A percentile compares a stretch with the other conserved stretches of the same genome.
Conservation (phyloP, 2,888 invertebrate species). For the Nipponacmea schrenckii region DNA sequence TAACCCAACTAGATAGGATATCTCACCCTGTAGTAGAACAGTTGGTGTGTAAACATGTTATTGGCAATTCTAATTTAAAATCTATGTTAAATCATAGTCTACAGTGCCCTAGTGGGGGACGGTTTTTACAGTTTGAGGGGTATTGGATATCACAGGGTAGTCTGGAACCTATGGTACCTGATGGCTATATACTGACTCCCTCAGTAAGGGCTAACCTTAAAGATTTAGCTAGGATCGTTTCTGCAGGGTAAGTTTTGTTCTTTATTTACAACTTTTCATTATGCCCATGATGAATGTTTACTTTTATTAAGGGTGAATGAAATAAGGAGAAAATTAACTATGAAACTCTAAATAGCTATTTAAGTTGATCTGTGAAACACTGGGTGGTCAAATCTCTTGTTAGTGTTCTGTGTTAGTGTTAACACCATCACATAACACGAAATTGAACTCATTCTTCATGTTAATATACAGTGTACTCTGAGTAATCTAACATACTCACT, state of each 20-base stretch:
- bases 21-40: conserved; percentile 85
- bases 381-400: too few relatives aligned
- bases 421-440: too few relatives aligned
- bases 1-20: conserved; percentile 90
- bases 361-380: too few relatives aligned
- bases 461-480: too few relatives aligned
- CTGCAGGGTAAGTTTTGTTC: conserved; percentile 79
- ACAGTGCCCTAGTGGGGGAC: conserved; percentile 46
- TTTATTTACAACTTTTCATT: too few relatives aligned
- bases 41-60: conserved; percentile 77
- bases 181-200: conserved; percentile 85
- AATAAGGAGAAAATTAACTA: too few relatives aligned
- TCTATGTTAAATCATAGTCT: conserved; percentile 48
- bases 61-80: conserved; percentile 51
- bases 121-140: conserved; percentile 78
- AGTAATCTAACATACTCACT: too few relatives aligned
- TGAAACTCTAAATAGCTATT: too few relatives aligned
- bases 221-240: conserved; percentile 90
- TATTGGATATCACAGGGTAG: conserved; percentile 62
- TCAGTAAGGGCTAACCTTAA: conserved; percentile 89
- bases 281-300: too few relatives aligned
- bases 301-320: too few relatives aligned
- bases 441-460: too few relatives aligned
- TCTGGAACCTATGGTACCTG: conserved; percentile 46
- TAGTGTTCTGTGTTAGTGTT: too few relatives aligned